Percentiles rank a stretch among this genome's conserved stretches.
These are phyloP conservation scores for Aphidius colemani DNA, from an alignment of 2,888 invertebrate genomes.

Conservation along the genomic window DNA sequence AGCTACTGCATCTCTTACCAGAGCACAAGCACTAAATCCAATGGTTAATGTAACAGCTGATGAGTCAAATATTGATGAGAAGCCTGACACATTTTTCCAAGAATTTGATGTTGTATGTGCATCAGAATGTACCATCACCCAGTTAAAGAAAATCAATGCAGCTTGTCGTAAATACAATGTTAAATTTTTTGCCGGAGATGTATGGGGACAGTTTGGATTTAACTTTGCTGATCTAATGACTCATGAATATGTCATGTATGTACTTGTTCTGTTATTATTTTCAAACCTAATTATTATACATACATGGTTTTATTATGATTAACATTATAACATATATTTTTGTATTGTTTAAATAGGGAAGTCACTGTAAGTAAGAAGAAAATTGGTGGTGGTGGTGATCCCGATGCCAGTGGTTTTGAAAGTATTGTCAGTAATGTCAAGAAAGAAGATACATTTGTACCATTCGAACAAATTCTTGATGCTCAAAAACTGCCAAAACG, in stretches of 20 bases:
- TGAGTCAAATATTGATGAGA: conserved; percentile 67
- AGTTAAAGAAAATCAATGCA: conserved; percentile 75
- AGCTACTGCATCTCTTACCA: conserved; percentile 78
- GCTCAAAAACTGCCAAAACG: conserved; percentile 57
- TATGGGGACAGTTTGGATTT: conserved; percentile 92
- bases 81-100: conserved; percentile 74
- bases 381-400: conserved; percentile 62
- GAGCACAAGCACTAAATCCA: conserved; percentile 87
- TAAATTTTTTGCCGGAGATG: conserved; percentile 88
- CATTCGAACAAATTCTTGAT: conserved; percentile 71
- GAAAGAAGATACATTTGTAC: conserved; percentile 69
- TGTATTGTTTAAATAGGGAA: conserved; percentile 59
- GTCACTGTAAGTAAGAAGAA: conserved; percentile 61
- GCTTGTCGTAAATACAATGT: conserved; percentile 75
- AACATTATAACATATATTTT: background rate
- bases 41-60: conserved; percentile 84
- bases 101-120: conserved; percentile 84
- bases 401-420: conserved; percentile 60
- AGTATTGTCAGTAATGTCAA: conserved; percentile 69
- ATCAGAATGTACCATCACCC: conserved; percentile 73
- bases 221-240: conserved; percentile 86
- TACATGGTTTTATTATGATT: conserved; percentile 15
- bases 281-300: conserved; percentile 15
- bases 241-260: conserved; percentile 81
- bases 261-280: conserved; percentile 34